phyloP scores from a whole-genome alignment of 2,797 vertebrate species.

The Danio tinwini region DNA sequence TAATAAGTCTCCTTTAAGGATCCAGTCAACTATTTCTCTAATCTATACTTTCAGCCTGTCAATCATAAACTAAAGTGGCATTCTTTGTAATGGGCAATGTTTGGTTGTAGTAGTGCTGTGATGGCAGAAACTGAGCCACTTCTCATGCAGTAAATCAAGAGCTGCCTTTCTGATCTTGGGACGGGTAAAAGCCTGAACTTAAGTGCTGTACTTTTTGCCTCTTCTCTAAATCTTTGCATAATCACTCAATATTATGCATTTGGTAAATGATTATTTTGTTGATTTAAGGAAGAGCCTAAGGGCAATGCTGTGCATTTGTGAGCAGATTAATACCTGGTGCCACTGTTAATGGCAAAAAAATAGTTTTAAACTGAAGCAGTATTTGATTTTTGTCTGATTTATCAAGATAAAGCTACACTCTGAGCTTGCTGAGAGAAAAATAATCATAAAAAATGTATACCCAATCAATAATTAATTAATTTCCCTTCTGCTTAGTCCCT shows the following conservation, averaged over 20 bases:
- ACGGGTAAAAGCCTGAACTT: constrained; percentile 63
- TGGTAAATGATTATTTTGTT: constrained; percentile 17
- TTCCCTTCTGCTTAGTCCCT: too few species aligned
- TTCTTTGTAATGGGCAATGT: neutral
- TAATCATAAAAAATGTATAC: too few species aligned
- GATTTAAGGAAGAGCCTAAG: neutral
- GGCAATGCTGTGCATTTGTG: neutral
- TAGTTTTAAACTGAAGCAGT: neutral
- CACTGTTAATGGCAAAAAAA: neutral
- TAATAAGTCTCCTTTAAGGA: too few species aligned
- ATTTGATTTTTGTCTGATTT: neutral
- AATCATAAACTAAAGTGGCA: constrained; percentile 28
- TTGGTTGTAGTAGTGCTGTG: constrained; percentile 23
- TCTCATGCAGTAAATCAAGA: constrained; percentile 77
- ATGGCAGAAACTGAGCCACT: constrained; percentile 27
- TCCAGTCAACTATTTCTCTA: constrained; percentile 1
- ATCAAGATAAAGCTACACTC: neutral
- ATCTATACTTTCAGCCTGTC: constrained; percentile 6
- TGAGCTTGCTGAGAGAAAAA: neutral
- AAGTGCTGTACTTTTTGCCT: constrained; percentile 55
- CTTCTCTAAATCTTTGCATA: constrained; percentile 20
- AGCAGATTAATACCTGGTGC: neutral
- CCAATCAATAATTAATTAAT: too few species aligned
- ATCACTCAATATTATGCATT: constrained; percentile 1
- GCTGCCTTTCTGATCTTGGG: constrained; percentile 71